phyloP scores from a whole-genome alignment of 1,140 invertebrate genomes.

The Cydia strobilella region DNA sequence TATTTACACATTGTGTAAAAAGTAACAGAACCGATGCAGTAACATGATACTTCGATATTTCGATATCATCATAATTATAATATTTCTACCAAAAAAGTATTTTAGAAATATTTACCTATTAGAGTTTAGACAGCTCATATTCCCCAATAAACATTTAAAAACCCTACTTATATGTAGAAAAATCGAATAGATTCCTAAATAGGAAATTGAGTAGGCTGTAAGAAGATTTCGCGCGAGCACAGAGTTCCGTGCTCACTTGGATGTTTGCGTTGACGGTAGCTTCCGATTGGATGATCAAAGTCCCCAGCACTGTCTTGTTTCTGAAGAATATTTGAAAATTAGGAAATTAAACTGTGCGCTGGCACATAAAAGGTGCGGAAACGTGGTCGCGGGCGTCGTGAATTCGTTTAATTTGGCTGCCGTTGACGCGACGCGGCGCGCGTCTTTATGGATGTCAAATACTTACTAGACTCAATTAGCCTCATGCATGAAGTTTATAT shows the following conservation, averaged over 20 bases:
- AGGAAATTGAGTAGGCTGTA: slow-evolving; percentile 22
- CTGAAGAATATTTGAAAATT: slow-evolving; percentile 65
- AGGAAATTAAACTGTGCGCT: slow-evolving; percentile 70
- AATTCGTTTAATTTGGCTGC: slow-evolving; percentile 31
- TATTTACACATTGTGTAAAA: no score
- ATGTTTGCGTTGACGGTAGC: slow-evolving; percentile 62
- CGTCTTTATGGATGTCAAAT: slow-evolving; percentile 21
- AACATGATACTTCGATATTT: neutral
- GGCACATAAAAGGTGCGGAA: slow-evolving; percentile 63
- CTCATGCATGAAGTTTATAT: no score
- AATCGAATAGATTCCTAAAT: slow-evolving; percentile 2
- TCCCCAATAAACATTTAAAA: slow-evolving; percentile 3
- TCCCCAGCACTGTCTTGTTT: slow-evolving; percentile 57
- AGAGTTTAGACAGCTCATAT: neutral
- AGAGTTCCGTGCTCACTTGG: slow-evolving; percentile 44
- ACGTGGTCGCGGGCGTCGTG: slow-evolving; percentile 37
- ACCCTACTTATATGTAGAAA: neutral
- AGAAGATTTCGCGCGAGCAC: slow-evolving; percentile 26
- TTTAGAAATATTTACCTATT: neutral
- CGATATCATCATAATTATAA: neutral
- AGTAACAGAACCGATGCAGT: no score
- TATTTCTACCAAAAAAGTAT: neutral
- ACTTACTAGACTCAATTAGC: neutral
- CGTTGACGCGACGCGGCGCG: slow-evolving; percentile 15
- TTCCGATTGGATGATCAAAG: slow-evolving; percentile 77